phyloP scores from a whole-genome alignment of 2,797 vertebrate species.

The Cirrhinus molitorella region DNA sequence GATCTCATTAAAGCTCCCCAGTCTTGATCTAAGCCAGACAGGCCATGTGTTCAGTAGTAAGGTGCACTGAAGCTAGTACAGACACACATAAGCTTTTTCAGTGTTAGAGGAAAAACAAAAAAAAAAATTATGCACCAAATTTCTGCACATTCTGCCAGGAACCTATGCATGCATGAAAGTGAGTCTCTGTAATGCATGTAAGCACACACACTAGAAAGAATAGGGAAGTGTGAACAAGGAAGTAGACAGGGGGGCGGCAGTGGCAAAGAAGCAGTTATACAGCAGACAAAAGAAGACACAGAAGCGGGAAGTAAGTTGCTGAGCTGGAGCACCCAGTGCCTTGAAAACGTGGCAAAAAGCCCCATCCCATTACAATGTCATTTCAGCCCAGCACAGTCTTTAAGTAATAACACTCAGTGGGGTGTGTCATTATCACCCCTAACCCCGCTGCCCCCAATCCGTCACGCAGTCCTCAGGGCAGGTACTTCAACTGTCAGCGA shows the following conservation, averaged over 20 bases:
- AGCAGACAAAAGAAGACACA: conserved; percentile 40
- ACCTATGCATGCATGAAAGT: conserved; percentile 48
- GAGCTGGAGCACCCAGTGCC: conserved; percentile 46
- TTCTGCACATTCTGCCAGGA: conserved; percentile 25
- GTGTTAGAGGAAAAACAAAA: conserved; percentile 22
- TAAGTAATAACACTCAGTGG: conserved; percentile 67
- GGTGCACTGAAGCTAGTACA: conserved; percentile 30
- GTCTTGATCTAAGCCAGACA: conserved; percentile 23
- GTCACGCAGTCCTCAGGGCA: conserved; percentile 42
- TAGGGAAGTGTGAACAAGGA: conserved; percentile 48
- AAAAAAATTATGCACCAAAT: conserved; percentile 24
- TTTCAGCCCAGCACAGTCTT: conserved; percentile 64
- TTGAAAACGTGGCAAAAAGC: conserved; percentile 58
- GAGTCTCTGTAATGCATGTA: conserved; percentile 69
- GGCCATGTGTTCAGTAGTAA: neutral
- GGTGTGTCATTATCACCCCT: conserved; percentile 62
- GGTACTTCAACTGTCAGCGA: conserved; percentile 60
- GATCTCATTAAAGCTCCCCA: conserved; percentile 19
- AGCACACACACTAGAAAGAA: conserved; percentile 70
- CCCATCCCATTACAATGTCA: conserved; percentile 63
- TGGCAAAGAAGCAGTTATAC: conserved; percentile 69
- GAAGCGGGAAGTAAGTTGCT: conserved; percentile 47
- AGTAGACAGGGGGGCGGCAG: conserved; percentile 53
- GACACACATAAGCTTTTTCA: conserved; percentile 31
- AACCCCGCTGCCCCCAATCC: conserved; percentile 55